phyloP scores from a whole-genome alignment of 2,113 vertebrate genomes.

The Scortum barcoo region DNA sequence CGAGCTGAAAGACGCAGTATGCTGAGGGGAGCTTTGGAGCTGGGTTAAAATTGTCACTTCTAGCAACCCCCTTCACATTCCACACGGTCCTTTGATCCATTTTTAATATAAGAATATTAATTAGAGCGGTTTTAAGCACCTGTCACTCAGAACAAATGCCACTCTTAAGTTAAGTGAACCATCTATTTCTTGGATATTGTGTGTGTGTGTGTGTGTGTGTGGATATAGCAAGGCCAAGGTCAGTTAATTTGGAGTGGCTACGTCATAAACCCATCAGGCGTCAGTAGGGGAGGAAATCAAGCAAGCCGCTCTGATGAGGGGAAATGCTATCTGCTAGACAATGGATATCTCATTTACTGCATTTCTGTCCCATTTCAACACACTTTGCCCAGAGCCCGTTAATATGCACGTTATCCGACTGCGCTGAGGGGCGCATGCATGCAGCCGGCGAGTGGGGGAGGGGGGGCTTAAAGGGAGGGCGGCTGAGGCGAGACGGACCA shows the following conservation, averaged over 20 bases:
- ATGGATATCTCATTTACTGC: conserved; percentile 82
- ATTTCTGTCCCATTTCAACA: conserved; percentile 82
- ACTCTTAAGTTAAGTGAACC: neutral
- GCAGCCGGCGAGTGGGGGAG: neutral
- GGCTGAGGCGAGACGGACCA: conserved; percentile 78
- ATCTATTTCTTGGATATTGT: neutral
- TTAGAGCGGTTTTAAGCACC: neutral
- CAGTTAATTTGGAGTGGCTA: conserved; percentile 73
- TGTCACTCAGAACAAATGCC: neutral
- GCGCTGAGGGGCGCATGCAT: conserved; percentile 53
- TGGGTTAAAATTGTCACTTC: neutral
- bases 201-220: conserved; percentile 1
- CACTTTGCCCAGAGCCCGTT: conserved; percentile 80
- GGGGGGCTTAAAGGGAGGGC: conserved; percentile 14
- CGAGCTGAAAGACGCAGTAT: neutral
- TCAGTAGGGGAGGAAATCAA: conserved; percentile 88
- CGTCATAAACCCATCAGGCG: conserved; percentile 83
- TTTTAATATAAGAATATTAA: neutral
- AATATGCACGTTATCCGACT: conserved; percentile 81
- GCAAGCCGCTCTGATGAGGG: conserved; percentile 87
- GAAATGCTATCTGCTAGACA: conserved; percentile 79
- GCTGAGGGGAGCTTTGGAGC: neutral
- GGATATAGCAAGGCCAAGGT: conserved; percentile 69
- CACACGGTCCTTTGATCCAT: neutral
- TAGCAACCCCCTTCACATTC: neutral